Conservation (phyloP, 1,140 invertebrate species). For the Trachymyrmex septentrionalis region DNA sequence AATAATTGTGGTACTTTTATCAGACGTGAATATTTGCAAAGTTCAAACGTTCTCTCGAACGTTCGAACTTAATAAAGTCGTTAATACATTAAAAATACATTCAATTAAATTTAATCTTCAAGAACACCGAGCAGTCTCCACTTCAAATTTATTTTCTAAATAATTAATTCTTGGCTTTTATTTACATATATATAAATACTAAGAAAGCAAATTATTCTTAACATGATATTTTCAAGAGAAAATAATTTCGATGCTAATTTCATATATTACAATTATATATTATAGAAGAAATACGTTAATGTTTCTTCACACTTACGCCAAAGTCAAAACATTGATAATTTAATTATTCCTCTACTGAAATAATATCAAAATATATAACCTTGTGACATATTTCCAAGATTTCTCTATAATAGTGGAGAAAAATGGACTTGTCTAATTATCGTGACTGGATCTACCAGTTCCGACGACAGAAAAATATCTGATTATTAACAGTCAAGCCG, state of each 20-base stretch:
- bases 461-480: not conserved
- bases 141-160: not conserved
- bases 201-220: not conserved
- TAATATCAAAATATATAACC: not conserved
- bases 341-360: not conserved
- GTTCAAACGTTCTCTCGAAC: not conserved
- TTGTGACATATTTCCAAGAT: too few relatives aligned
- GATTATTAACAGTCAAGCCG: not conserved
- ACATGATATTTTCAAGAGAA: not conserved
- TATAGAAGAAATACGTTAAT: not conserved
- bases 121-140: not conserved
- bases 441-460: not conserved
- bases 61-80: too few relatives aligned
- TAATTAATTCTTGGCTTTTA: slow-evolving; percentile 2
- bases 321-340: not conserved
- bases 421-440: not conserved
- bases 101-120: not conserved
- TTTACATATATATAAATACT: not conserved
- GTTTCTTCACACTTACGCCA: not conserved
- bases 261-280: slow-evolving; percentile 38
- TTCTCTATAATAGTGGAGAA: not conserved
- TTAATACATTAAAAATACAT: not conserved
- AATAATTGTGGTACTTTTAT: not conserved
- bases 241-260: not conserved
- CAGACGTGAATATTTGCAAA: too few relatives aligned